Conservation (phyloP, 2,113 vertebrate genomes). For the Hemiprocne comata region DNA sequence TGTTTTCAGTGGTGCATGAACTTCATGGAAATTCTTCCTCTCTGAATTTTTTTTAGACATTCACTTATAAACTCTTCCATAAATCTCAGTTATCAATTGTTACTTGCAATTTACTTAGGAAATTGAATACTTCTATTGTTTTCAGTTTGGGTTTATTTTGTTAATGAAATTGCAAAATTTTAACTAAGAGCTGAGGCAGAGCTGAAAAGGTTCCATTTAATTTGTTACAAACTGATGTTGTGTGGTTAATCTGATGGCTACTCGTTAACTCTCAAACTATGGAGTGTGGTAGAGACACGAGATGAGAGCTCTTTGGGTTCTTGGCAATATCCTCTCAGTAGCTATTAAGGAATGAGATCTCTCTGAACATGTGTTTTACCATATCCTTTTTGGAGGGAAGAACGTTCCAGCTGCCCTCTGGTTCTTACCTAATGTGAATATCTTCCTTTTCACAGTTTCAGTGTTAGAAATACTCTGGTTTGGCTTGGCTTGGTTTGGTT, state of each 20-base stretch:
- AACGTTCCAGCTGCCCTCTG: background rate
- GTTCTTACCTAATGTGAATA: background rate
- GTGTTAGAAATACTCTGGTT: background rate
- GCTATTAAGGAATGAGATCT: background rate
- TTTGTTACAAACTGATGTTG: background rate
- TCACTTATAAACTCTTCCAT: background rate
- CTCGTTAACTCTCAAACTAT: background rate
- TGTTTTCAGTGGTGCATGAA: background rate
- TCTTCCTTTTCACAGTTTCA: background rate
- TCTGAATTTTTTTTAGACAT: background rate
- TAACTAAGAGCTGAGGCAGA: background rate
- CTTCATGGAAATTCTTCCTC: background rate
- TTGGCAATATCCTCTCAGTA: background rate
- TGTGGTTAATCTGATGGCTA: background rate
- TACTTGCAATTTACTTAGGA: background rate
- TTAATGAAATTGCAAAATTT: background rate
- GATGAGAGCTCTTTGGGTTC: background rate
- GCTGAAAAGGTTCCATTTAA: background rate
- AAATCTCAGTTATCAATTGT: background rate
- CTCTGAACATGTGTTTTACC: background rate
- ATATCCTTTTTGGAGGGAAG: background rate
- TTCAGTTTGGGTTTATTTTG: background rate
- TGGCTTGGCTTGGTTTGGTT: background rate
- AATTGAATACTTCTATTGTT: background rate
- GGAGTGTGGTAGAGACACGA: background rate